These are phyloP conservation scores for Horisme vitalbata DNA, from an alignment of 2,888 invertebrate genomes.

Conservation along the genomic window DNA sequence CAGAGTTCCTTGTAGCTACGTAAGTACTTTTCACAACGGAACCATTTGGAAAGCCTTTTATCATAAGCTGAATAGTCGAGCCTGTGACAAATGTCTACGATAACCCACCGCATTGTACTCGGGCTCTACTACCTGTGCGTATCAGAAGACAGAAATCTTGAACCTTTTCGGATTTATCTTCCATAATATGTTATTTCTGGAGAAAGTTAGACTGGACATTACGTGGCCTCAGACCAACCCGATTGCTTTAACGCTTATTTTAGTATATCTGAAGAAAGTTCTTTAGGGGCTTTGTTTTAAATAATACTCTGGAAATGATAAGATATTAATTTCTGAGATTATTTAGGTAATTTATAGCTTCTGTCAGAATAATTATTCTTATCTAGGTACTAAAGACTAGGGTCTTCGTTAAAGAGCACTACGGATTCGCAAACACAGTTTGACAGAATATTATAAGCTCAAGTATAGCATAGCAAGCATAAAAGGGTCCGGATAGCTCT, in stretches of 20 bases:
- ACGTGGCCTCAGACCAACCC: constrained; percentile 32
- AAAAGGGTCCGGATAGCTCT: no score
- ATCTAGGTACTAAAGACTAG: no score
- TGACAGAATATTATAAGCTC: constrained; percentile 30
- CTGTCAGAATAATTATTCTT: no score
- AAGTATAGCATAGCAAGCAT: constrained; percentile 55
- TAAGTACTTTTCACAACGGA: constrained; percentile 14
- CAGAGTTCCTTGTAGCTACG: no score
- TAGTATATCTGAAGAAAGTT: constrained; percentile 6
- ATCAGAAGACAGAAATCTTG: constrained; percentile 51
- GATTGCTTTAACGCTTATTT: constrained; percentile 30
- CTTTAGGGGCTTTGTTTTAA: constrained; percentile 4
- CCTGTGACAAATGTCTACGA: constrained; percentile 54
- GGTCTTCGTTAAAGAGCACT: constrained; percentile 12
- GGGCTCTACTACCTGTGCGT: constrained; percentile 52
- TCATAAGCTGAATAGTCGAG: constrained; percentile 47
- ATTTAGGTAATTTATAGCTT: no score
- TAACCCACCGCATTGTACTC: constrained; percentile 48
- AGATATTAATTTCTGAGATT: no score
- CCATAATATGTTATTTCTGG: constrained; percentile 56
- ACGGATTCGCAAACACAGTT: constrained; percentile 25
- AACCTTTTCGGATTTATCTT: constrained; percentile 63
- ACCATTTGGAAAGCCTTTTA: constrained; percentile 39
- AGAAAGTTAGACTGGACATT: constrained; percentile 53
- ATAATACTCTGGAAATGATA: no score